Percentiles rank a stretch among this genome's conserved stretches.
phyloP scores from a whole-genome alignment of 2,888 invertebrate species.

The Psococerastis gibbosa region DNA sequence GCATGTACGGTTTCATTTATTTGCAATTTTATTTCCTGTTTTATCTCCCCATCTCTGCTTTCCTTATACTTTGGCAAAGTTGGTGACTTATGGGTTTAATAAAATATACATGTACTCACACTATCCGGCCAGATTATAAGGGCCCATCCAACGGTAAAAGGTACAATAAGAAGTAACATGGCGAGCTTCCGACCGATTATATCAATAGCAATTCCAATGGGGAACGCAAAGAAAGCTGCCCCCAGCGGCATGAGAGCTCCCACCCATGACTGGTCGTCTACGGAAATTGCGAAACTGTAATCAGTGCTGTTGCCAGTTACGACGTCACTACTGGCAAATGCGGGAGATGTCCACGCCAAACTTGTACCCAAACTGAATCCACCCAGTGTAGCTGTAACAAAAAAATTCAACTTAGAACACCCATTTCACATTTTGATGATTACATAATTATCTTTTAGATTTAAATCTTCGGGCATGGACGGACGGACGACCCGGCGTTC shows the following conservation, averaged over 20 bases:
- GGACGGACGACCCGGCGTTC: too few species aligned
- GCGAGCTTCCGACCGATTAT: conserved; percentile 52
- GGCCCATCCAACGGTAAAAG: conserved; percentile 55
- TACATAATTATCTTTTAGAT: too few species aligned
- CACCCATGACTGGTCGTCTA: conserved; percentile 44
- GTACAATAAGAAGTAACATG: conserved; percentile 40
- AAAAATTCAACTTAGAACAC: too few species aligned
- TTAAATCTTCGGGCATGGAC: too few species aligned
- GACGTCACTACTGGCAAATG: conserved; percentile 26
- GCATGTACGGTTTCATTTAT: too few species aligned
- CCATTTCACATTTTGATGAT: too few species aligned
- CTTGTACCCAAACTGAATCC: conserved; percentile 58
- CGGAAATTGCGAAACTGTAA: conserved; percentile 32
- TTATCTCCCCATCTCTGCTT: too few species aligned
- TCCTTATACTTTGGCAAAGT: too few species aligned
- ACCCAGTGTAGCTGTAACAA: conserved; percentile 46
- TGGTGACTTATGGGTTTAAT: too few species aligned
- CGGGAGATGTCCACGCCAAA: conserved; percentile 61
- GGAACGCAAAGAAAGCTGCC: conserved; percentile 49
- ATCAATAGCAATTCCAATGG: conserved; percentile 49
- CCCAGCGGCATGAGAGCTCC: conserved; percentile 52
- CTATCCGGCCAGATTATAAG: conserved; percentile 48
- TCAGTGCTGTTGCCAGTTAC: conserved; percentile 22
- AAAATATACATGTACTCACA: too few species aligned
- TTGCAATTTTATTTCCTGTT: too few species aligned